Base-by-base conservation (phyloP, 2,797 vertebrate species). In the Circus cinereus region DNA sequence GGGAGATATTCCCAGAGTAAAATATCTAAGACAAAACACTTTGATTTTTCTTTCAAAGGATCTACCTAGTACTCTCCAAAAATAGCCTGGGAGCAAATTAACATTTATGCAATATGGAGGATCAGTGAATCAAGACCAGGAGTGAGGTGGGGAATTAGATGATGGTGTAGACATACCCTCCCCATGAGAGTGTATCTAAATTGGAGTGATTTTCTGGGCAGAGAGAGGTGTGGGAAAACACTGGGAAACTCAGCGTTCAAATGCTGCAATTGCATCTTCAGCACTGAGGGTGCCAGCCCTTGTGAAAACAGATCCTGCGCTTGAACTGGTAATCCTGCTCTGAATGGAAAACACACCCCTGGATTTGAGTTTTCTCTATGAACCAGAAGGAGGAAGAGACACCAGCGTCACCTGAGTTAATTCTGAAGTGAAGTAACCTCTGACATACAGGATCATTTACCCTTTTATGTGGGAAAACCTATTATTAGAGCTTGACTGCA, bases 401-500 rank as follows among this genome's bases (percentile, higher is more conserved):
- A 88, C 79, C 38, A 73, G 10, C n/a, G 79, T 91, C 51, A 93
- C 47, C 54, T 87, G 83, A 86, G n/a, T 73, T 95, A 91, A 75
- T 89, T 92, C 57, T 81, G 42, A 91, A 94, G 17, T 40, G 22
- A 92, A 95, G 16, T 57, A 91, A 69, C 34, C 65, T 91, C 50
- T 92, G 86, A 91, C 75, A 87, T 38, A 74, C 72, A 80, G 38
- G 26, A 82, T 38, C 47, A 36, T 89, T 91, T 91, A 45, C 22
- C 7, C 68, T 96, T 95, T 93, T 59, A 82, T 91, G 64, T 95
- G 81, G 88, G 75, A 91, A 94, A 78, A 80, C 26, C 57, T 93
- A 85, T 95, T 91, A 86, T 89, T 91, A 96, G 62, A 85, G 51
- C 29, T 91, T 87, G 89, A 77, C 74, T 67, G 80, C 92, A 92